Evolutionary conservation across 2,113 vertebrate species (phyloP).

Genomic region (Panthera uncia): DNA sequence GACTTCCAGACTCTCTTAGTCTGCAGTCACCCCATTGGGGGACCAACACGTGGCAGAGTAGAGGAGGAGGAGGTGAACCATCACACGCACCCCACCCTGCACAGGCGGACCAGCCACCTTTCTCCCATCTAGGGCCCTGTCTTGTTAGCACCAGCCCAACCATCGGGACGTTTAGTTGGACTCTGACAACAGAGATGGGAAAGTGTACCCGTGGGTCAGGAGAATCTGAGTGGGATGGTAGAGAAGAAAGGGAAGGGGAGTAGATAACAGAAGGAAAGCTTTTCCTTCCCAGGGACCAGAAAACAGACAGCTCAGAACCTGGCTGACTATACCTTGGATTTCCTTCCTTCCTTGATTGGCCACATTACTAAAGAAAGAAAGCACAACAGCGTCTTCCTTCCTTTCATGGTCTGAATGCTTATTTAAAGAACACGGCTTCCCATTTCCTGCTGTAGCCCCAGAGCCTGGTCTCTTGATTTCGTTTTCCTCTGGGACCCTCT

Average conservation of each 20-base stretch:
- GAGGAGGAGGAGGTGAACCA: rapidly evolving
- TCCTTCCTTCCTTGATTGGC: background rate
- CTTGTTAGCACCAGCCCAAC: background rate
- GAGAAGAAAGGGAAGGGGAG: background rate
- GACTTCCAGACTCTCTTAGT: rapidly evolving
- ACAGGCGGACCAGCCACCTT: rapidly evolving
- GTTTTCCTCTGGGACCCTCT: background rate
- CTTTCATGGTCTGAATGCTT: background rate
- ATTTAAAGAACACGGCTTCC: background rate
- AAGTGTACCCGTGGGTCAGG: rapidly evolving
- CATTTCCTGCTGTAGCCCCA: background rate
- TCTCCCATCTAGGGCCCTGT: too few species aligned
- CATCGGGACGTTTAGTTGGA: rapidly evolving
- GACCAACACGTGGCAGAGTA: rapidly evolving
- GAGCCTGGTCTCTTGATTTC: background rate
- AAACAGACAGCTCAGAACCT: background rate
- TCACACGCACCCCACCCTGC: too few species aligned
- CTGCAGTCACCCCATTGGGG: rapidly evolving
- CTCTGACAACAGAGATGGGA: background rate
- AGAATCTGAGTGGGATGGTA: background rate
- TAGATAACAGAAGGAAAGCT: background rate
- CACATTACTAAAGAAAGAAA: background rate
- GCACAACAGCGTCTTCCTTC: background rate
- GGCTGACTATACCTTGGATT: background rate
- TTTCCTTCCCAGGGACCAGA: background rate